Evolutionary conservation across 2,797 vertebrate species (phyloP).

Genomic region (Neoniphon sammara): DNA sequence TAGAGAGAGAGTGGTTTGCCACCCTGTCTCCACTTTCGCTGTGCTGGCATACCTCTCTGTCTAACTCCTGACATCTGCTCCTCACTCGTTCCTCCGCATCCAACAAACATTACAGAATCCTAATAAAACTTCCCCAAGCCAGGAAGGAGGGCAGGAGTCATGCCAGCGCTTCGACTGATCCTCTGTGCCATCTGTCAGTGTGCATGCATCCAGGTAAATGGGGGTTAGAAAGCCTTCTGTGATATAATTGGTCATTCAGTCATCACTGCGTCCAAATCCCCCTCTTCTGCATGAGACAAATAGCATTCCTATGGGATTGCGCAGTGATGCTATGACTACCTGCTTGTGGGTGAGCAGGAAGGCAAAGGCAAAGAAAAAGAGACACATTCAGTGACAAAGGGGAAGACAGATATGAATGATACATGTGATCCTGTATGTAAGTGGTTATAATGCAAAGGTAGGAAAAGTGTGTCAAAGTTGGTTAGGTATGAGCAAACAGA

Average conservation of each 20-base stretch:
- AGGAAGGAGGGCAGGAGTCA: neutral
- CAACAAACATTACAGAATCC: conserved; percentile 18
- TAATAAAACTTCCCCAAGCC: neutral
- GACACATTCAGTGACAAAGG: neutral
- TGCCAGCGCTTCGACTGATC: conserved; percentile 23
- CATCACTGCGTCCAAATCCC: conserved; percentile 52
- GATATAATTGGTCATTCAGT: conserved; percentile 66
- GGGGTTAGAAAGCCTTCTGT: conserved; percentile 47
- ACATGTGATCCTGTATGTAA: neutral
- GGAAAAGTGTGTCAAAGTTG: neutral
- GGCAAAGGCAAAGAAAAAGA: conserved; percentile 8
- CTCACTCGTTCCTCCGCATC: conserved; percentile 12
- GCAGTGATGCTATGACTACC: conserved; percentile 39
- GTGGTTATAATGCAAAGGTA: conserved; percentile 1
- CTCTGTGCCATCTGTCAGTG: conserved; percentile 40
- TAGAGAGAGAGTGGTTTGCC: neutral
- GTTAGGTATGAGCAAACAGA: neutral
- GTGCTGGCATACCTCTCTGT: conserved; percentile 23
- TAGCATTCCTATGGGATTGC: conserved; percentile 64
- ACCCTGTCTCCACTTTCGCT: conserved; percentile 26
- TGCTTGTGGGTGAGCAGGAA: conserved; percentile 32
- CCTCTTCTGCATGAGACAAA: conserved; percentile 28
- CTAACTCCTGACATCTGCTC: conserved; percentile 16
- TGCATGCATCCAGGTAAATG: conserved; percentile 57
- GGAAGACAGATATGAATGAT: conserved; percentile 14